Evolutionary conservation across 2,113 vertebrate species (phyloP).

Genomic region (Zosterops lateralis): DNA sequence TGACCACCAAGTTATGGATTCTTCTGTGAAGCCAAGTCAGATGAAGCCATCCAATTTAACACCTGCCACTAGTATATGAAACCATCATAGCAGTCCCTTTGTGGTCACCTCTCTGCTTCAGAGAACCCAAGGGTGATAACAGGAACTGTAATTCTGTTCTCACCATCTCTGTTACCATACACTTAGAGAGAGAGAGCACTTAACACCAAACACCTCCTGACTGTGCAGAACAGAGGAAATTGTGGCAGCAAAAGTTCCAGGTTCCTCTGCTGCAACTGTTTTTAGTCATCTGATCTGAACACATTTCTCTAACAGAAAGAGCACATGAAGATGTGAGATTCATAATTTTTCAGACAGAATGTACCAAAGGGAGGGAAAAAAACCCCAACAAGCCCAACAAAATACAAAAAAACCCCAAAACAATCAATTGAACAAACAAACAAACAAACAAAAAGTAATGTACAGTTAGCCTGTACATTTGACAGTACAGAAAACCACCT

Average conservation of each 20-base stretch:
- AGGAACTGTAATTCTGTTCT: not conserved
- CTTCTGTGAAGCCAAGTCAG: not conserved
- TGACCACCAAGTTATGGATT: not conserved
- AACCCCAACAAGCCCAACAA: not conserved
- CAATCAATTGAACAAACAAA: not conserved
- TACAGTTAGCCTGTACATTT: not conserved
- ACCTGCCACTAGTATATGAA: rapidly evolving
- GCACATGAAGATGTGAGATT: not conserved
- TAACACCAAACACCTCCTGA: not conserved
- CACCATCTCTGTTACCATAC: not conserved
- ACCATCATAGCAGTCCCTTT: rapidly evolving
- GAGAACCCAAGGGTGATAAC: not conserved
- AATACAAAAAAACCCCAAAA: too few relatives aligned
- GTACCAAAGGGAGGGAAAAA: rapidly evolving
- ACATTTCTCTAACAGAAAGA: not conserved
- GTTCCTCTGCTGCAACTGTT: not conserved
- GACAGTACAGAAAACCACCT: not conserved
- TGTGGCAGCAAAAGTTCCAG: not conserved
- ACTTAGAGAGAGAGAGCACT: not conserved
- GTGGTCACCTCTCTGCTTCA: not conserved
- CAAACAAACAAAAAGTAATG: too few relatives aligned
- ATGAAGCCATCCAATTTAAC: not conserved
- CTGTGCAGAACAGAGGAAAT: not conserved
- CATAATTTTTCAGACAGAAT: not conserved
- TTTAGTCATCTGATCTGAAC: not conserved